Percentiles rank a stretch among this genome's conserved stretches.
Evolutionary conservation across 2,113 vertebrate genomes (phyloP).

Genomic region (Trogon melanurus): DNA sequence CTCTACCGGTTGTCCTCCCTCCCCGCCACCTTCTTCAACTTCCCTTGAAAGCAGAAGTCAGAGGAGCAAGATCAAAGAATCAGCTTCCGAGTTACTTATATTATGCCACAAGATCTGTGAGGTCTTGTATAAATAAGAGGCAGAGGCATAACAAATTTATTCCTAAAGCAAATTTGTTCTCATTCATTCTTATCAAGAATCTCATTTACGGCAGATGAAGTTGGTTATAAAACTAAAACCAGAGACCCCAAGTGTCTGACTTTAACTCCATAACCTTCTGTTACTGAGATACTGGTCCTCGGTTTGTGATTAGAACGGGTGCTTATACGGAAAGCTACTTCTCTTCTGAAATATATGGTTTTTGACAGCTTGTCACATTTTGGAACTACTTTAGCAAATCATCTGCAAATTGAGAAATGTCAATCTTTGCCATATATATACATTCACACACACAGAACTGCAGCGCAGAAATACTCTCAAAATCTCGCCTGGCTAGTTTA

Average conservation of each 20-base stretch:
- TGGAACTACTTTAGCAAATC: constrained; percentile 74
- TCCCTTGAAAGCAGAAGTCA: constrained; percentile 38
- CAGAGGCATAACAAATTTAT: constrained; percentile 43
- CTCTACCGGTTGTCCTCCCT: not conserved
- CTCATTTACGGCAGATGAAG: constrained; percentile 18
- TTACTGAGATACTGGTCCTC: constrained; percentile 43
- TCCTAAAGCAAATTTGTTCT: constrained; percentile 49
- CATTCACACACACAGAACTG: constrained; percentile 53
- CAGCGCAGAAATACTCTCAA: constrained; percentile 69
- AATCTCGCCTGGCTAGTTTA: constrained; percentile 52
- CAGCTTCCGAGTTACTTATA: constrained; percentile 3
- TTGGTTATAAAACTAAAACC: constrained; percentile 20
- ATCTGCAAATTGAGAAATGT: constrained; percentile 73
- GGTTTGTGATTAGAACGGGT: constrained; percentile 42
- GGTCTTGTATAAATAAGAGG: constrained; percentile 29
- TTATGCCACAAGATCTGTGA: constrained; percentile 4
- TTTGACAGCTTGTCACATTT: constrained; percentile 67
- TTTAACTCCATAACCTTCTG: constrained; percentile 58
- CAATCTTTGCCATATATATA: constrained; percentile 65
- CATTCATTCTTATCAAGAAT: constrained; percentile 51
- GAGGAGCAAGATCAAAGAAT: constrained; percentile 21
- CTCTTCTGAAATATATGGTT: constrained; percentile 50
- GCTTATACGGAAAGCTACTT: constrained; percentile 50
- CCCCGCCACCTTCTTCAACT: not conserved
- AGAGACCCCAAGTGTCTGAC: constrained; percentile 51